These are phyloP conservation scores for Acleris emargana DNA, from an alignment of 2,888 invertebrate genomes.

Conservation along the genomic window DNA sequence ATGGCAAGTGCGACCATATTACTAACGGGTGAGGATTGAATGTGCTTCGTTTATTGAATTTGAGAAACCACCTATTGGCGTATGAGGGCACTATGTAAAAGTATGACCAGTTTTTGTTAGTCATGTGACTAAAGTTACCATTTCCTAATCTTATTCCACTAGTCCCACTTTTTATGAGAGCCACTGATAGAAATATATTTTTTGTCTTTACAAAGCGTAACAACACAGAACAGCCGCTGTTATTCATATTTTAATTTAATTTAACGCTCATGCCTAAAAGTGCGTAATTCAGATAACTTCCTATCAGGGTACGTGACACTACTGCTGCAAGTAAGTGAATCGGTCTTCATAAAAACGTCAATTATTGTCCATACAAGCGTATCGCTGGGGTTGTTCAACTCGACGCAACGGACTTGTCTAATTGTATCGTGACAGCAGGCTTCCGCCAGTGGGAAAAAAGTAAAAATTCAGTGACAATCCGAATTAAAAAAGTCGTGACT, in stretches of 20 bases:
- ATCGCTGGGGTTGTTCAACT: constrained; percentile 30
- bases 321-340: constrained; percentile 4
- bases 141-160: too few relatives aligned
- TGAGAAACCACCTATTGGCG: too few relatives aligned
- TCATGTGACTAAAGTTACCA: too few relatives aligned
- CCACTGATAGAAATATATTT: too few relatives aligned
- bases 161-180: too few relatives aligned
- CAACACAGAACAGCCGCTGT: too few relatives aligned
- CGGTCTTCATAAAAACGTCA: constrained; percentile 18
- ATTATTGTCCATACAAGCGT: constrained; percentile 28
- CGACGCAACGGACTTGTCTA: constrained; percentile 24
- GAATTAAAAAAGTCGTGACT: constrained; percentile 34
- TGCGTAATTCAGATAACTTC: constrained; percentile 22
- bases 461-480: constrained; percentile 24
- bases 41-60: too few relatives aligned
- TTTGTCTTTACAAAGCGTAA: too few relatives aligned
- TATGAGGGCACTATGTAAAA: too few relatives aligned
- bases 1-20: too few relatives aligned
- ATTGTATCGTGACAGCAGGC: constrained; percentile 32
- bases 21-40: too few relatives aligned
- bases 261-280: constrained; percentile 2
- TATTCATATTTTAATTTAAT: constrained; percentile 5
- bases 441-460: constrained; percentile 31
- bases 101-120: too few relatives aligned
- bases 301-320: constrained; percentile 27